Base-by-base conservation (phyloP, 2,797 vertebrate genomes). In the Pyrocephalus nanus region DNA sequence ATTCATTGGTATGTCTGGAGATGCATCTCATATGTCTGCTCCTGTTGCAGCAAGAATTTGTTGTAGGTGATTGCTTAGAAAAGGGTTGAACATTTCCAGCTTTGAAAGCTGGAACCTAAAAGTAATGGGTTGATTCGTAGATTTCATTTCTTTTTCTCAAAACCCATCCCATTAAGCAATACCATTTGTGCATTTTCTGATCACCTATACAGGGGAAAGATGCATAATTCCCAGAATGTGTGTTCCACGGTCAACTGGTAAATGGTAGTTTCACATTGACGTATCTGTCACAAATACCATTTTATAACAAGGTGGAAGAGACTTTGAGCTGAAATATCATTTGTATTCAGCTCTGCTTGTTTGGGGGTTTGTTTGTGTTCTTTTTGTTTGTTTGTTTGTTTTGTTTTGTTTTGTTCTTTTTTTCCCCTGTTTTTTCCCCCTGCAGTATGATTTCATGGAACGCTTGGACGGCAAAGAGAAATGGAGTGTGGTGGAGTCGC, bases 391-490 rank as follows among this genome's bases (percentile, higher is more conserved):
- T 88, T 86, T 82, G 73, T 86, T 62, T 75, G 47, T 89, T 57
- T 55, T 76, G 4, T 60, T 23, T 60, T 42, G 12, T 36, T 22
- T 29, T 64, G 19, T 27, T 17, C 11, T 26, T 53, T 27, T 53
- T 25, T 11, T 0, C 4, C 55, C 36, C 4, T 6, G 7, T 1
- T 9, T 14, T 42, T 6, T 14, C 26, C 7, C 58, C 40, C 67
- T 80, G 40, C 96, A 99, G 99, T 99, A 99, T 51, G 99, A 99
- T 97, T 99, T 99, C 93, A 99, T 99, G 99, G 99, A 99, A 66
- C 99, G 99, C 16, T 97, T 99, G 97, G 99, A 99, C 8, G 99
- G 99, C 51, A 99, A 99, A 77, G 99, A 99, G 98, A 99, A 99
- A 96, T 99, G 99, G 99, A 99, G 99, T 2, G 99, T 99, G 95